These are phyloP conservation scores for Apis florea DNA, from an alignment of 1,140 invertebrate species.

Conservation along the genomic window DNA sequence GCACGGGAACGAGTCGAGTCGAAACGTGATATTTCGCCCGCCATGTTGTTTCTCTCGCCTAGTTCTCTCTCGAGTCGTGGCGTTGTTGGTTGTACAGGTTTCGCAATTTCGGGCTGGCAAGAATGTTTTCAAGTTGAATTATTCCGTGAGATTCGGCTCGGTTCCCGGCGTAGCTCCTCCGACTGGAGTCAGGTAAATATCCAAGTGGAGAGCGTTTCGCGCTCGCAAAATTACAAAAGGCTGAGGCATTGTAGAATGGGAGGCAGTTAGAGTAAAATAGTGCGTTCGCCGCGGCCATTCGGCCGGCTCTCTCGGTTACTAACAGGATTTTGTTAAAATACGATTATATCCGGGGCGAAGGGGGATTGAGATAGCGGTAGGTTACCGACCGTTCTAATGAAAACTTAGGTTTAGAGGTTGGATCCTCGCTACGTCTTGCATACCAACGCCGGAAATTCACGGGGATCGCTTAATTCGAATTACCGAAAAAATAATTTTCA, in stretches of 20 bases:
- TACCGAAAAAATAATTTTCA: slow-evolving; percentile 43
- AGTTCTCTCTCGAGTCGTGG: too few species aligned
- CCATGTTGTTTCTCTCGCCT: not conserved
- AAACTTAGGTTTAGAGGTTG: slow-evolving; percentile 49
- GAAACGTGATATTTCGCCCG: not conserved
- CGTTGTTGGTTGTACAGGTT: not conserved
- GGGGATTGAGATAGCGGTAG: slow-evolving; percentile 41
- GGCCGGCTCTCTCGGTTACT: slow-evolving; percentile 12
- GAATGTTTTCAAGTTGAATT: slow-evolving; percentile 19
- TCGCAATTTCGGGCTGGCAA: slow-evolving; percentile 3
- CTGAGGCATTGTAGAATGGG: slow-evolving; percentile 26
- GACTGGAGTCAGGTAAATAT: not conserved
- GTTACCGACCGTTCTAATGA: slow-evolving; percentile 42
- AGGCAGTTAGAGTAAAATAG: slow-evolving; percentile 30
- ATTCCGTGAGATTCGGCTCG: slow-evolving; percentile 32
- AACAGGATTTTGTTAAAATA: slow-evolving; percentile 54
- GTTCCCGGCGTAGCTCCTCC: not conserved
- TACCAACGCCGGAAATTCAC: slow-evolving; percentile 40
- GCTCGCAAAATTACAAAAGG: slow-evolving; percentile 27
- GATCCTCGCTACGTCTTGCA: slow-evolving; percentile 31
- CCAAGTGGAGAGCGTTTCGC: slow-evolving; percentile 7
- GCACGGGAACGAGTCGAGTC: not conserved
- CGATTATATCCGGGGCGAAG: slow-evolving; percentile 29
- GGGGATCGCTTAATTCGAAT: slow-evolving; percentile 7
- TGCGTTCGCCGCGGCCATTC: slow-evolving; percentile 10